Evolutionary conservation across 2,888 invertebrate species (phyloP).

Genomic region (Calameuta pallipes): DNA sequence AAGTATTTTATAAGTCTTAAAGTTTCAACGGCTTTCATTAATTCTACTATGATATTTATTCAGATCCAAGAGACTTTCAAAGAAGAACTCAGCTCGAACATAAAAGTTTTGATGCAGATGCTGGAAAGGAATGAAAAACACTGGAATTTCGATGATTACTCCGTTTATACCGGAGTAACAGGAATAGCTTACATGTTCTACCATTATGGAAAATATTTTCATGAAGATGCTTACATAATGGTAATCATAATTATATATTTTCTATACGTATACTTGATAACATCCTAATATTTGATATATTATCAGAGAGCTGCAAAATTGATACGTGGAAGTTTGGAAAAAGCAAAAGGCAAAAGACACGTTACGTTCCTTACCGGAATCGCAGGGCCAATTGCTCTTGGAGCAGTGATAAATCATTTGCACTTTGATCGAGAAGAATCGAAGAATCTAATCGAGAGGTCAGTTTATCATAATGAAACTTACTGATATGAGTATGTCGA

Average conservation of each 20-base stretch:
- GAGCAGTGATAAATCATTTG: slow-evolving; percentile 71
- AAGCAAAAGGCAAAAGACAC: slow-evolving; percentile 65
- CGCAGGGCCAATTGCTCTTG: slow-evolving; percentile 75
- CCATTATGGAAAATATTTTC: slow-evolving; percentile 62
- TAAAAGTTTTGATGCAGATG: slow-evolving; percentile 63
- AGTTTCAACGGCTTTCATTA: neutral
- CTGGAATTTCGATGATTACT: slow-evolving; percentile 67
- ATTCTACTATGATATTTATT: slow-evolving; percentile 33
- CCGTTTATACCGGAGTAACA: slow-evolving; percentile 81
- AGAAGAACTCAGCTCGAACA: slow-evolving; percentile 64
- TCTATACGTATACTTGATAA: neutral
- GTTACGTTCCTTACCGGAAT: slow-evolving; percentile 79
- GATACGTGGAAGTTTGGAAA: slow-evolving; percentile 63
- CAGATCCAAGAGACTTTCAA: slow-evolving; percentile 69
- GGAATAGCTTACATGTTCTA: slow-evolving; percentile 78
- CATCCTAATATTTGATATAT: slow-evolving; percentile 4
- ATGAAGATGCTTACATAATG: slow-evolving; percentile 45
- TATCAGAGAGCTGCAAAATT: slow-evolving; percentile 66
- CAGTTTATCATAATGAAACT: slow-evolving; percentile 27
- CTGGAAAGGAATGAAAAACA: slow-evolving; percentile 65
- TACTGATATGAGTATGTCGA: neutral
- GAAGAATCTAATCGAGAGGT: slow-evolving; percentile 69
- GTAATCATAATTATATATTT: slow-evolving; percentile 36
- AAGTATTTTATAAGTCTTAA: neutral
- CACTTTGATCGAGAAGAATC: slow-evolving; percentile 70